phyloP scores from a whole-genome alignment of 1,140 invertebrate species.

The Zophobas morio region DNA sequence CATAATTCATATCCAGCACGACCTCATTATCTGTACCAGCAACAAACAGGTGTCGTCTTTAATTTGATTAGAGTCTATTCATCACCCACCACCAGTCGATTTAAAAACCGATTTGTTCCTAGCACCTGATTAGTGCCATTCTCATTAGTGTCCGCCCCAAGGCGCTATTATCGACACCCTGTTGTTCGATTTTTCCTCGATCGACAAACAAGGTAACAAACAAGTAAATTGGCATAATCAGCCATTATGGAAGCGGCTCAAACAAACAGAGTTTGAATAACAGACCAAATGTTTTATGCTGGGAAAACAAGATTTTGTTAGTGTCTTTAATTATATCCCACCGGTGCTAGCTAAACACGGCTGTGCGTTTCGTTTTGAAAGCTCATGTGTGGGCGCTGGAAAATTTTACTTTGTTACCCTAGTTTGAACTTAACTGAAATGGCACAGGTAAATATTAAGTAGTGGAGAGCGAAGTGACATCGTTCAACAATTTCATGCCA shows the following conservation, averaged over 20 bases:
- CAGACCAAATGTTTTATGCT: not conserved
- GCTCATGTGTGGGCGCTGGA: no score
- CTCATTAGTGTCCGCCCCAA: not conserved
- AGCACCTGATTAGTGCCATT: not conserved
- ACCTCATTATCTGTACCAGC: not conserved
- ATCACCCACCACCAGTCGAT: not conserved
- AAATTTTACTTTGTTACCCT: no score
- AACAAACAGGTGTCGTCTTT: not conserved
- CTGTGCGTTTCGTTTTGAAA: no score
- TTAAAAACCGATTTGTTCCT: not conserved
- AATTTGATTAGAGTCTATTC: not conserved
- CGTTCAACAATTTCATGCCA: no score
- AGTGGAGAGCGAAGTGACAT: no score
- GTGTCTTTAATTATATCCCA: no score
- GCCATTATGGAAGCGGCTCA: not conserved
- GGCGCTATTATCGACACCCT: not conserved
- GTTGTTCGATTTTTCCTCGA: not conserved
- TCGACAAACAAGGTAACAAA: not conserved
- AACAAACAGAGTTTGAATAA: not conserved
- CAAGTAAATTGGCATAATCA: slow-evolving; percentile 1
- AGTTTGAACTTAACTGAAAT: no score
- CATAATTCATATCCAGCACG: not conserved
- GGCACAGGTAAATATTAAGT: no score
- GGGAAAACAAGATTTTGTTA: not conserved
- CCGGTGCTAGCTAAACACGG: no score